A percentile compares a stretch with the other conserved stretches of the same genome.
Conservation (phyloP, 2,888 invertebrate genomes). For the Gymnocheta viridis region DNA sequence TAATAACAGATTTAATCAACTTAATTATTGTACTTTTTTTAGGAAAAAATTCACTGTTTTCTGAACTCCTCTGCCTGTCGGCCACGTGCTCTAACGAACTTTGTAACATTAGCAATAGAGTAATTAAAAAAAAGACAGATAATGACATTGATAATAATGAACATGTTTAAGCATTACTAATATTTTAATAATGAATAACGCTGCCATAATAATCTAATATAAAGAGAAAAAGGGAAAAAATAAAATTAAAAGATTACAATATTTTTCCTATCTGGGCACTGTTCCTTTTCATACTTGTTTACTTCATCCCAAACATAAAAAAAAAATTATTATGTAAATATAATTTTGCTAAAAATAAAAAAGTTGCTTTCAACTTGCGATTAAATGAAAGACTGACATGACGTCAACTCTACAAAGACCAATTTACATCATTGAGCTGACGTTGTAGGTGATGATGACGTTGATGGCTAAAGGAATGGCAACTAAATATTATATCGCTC, state of each 20-base stretch:
- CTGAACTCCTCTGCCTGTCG: neutral
- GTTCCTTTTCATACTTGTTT: neutral
- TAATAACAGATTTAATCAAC: slow-evolving; percentile 34
- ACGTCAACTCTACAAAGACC: slow-evolving; percentile 7
- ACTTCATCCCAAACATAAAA: slow-evolving; percentile 22
- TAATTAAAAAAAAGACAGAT: neutral
- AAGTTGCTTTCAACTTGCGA: neutral
- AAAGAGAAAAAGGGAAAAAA: neutral
- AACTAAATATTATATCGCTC: neutral
- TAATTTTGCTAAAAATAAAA: neutral
- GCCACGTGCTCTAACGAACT: neutral
- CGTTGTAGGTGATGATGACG: slow-evolving; percentile 13
- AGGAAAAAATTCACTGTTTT: neutral
- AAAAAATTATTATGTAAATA: slow-evolving; percentile 27
- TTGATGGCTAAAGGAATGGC: neutral
- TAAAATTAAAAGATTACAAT: neutral
- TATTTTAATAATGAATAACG: slow-evolving; percentile 20
- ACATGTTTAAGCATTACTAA: slow-evolving; percentile 1
- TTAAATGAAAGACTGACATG: slow-evolving; percentile 29
- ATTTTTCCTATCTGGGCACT: slow-evolving; percentile 17
- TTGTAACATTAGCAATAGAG: neutral
- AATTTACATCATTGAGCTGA: slow-evolving; percentile 11
- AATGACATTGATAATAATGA: slow-evolving; percentile 23
- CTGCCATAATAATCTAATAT: neutral
- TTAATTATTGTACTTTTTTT: slow-evolving; percentile 27